Conservation (phyloP, 1,140 invertebrate genomes). For the Brachionus manjavacas region DNA sequence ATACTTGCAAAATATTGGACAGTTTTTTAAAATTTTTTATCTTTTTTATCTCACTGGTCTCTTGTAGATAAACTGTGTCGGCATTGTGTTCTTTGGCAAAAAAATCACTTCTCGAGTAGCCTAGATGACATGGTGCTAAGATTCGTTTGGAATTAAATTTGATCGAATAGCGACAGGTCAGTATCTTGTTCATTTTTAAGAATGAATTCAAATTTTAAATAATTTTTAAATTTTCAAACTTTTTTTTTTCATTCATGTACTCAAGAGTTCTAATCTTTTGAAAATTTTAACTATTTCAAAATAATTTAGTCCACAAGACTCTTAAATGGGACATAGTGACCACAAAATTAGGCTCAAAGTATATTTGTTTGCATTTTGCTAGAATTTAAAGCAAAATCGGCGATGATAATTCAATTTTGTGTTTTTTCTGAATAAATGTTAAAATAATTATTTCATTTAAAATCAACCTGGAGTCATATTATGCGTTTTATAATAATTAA, state of each 20-base stretch:
- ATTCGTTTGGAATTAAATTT: neutral
- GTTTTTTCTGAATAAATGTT: neutral
- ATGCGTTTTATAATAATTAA: neutral
- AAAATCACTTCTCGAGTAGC: neutral
- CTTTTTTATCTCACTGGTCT: neutral
- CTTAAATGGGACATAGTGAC: too few relatives aligned
- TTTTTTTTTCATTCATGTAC: neutral
- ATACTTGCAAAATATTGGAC: neutral
- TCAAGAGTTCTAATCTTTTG: neutral
- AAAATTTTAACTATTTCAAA: neutral
- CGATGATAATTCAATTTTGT: neutral
- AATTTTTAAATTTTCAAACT: neutral
- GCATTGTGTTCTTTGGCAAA: neutral
- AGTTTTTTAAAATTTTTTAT: constrained; percentile 29
- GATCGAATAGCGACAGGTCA: neutral
- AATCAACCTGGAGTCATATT: neutral
- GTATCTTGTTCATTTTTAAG: neutral
- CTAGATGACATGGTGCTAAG: neutral
- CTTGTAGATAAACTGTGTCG: constrained; percentile 9
- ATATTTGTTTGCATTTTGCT: too few relatives aligned
- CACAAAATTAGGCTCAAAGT: neutral
- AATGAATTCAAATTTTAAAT: neutral
- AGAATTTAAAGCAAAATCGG: neutral
- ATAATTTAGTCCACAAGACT: neutral
- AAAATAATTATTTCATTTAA: neutral